Percentiles rank a stretch among this genome's conserved stretches.
Conservation (phyloP, 1,140 invertebrate species). For the Conopomorpha cramerella region DNA sequence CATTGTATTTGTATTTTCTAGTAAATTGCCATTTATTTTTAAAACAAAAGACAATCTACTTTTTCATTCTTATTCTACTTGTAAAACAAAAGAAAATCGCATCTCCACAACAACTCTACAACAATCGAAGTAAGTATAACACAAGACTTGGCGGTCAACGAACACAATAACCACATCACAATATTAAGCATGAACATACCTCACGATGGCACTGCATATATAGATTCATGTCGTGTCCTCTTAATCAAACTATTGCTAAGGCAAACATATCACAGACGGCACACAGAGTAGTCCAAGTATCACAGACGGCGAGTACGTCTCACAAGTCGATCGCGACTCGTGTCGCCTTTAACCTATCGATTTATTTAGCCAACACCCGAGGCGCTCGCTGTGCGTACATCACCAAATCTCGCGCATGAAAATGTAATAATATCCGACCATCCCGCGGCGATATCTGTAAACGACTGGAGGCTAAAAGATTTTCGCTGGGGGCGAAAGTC, state of each 20-base stretch:
- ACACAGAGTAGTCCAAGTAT: slow-evolving; percentile 24
- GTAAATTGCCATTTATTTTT: too few relatives aligned
- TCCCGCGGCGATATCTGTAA: slow-evolving; percentile 56
- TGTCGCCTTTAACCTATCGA: too few relatives aligned
- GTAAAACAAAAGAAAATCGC: too few relatives aligned
- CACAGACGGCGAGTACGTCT: too few relatives aligned
- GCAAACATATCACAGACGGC: slow-evolving; percentile 54
- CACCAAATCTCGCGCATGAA: slow-evolving; percentile 39
- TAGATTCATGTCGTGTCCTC: slow-evolving; percentile 35
- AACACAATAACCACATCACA: slow-evolving; percentile 8
- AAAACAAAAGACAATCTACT: too few relatives aligned
- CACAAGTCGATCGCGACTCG: too few relatives aligned
- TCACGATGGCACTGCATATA: slow-evolving; percentile 58
- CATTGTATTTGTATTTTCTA: too few relatives aligned
- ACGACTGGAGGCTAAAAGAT: slow-evolving; percentile 57
- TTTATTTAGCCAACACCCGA: slow-evolving; percentile 23
- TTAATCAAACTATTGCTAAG: slow-evolving; percentile 45
- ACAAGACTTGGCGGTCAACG: not conserved
- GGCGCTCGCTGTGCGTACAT: slow-evolving; percentile 28
- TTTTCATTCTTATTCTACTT: too few relatives aligned
- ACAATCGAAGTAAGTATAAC: not conserved
- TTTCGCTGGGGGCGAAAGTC: slow-evolving; percentile 55
- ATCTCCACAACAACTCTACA: too few relatives aligned
- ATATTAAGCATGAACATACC: slow-evolving; percentile 24
- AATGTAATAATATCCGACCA: slow-evolving; percentile 57